phyloP scores from a whole-genome alignment of 1,140 invertebrate species.

The Panulirus ornatus region DNA sequence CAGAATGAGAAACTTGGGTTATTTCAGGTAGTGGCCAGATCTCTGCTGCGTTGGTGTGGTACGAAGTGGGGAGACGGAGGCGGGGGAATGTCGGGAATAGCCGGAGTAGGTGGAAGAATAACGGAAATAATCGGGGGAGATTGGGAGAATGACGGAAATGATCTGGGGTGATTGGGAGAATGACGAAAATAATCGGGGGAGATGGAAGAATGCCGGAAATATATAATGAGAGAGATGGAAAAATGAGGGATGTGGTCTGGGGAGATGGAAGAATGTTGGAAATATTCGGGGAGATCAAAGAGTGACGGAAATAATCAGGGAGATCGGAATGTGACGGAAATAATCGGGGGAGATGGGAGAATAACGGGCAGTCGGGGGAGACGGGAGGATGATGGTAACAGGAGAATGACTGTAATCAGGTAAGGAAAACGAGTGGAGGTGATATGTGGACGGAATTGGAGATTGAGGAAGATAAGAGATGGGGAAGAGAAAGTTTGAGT shows the following conservation, averaged over 20 bases:
- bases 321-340: neutral
- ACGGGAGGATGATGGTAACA: neutral
- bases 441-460: neutral
- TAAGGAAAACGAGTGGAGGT: neutral
- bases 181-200: neutral
- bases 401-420: neutral
- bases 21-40: neutral
- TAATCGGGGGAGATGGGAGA: neutral
- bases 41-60: neutral
- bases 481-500: neutral
- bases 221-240: no score
- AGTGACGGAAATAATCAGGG: no score
- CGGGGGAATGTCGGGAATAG: neutral
- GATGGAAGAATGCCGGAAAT: neutral
- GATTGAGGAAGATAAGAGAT: neutral
- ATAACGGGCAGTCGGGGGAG: neutral
- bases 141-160: neutral
- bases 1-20: neutral
- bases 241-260: no score
- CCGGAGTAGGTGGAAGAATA: no score
- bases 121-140: no score
- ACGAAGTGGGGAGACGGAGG: neutral
- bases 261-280: no score
- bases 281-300: no score
- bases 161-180: no score